Conservation (phyloP, 2,113 vertebrate genomes). For the Corvus cornix region DNA sequence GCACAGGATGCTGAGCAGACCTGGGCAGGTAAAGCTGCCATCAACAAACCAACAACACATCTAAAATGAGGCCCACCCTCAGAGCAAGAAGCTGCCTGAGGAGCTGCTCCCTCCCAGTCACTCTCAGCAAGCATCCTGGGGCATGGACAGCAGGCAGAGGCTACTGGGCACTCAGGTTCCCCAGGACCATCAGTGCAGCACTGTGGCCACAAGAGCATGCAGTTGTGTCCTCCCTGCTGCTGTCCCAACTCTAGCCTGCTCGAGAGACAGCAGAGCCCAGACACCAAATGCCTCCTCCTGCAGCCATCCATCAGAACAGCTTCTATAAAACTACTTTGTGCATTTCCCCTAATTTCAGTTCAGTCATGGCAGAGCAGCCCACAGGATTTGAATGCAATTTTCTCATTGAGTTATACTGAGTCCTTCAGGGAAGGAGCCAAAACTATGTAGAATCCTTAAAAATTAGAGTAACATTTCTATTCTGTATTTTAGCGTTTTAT, state of each 20-base stretch:
- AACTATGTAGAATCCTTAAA: slow-evolving; percentile 77
- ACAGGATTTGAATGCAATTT: slow-evolving; percentile 69
- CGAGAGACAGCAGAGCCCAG: background rate
- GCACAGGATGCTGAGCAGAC: background rate
- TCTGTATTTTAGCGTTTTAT: slow-evolving; percentile 71
- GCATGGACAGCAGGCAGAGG: background rate
- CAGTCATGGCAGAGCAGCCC: slow-evolving; percentile 56
- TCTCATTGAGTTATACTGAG: slow-evolving; percentile 67
- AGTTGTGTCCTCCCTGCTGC: background rate
- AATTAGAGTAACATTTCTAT: slow-evolving; percentile 73
- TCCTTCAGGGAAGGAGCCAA: slow-evolving; percentile 63
- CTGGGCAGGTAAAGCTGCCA: background rate
- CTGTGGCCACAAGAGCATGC: background rate
- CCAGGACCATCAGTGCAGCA: background rate
- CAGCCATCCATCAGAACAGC: background rate
- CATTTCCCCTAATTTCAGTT: slow-evolving; percentile 46
- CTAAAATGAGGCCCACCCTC: background rate
- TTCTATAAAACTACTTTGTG: background rate
- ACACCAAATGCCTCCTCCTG: background rate
- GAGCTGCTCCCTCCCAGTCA: background rate
- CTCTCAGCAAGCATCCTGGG: background rate
- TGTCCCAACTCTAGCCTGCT: background rate
- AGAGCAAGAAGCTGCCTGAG: background rate
- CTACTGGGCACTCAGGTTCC: background rate
- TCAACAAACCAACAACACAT: background rate